phyloP scores from a whole-genome alignment of 2,113 vertebrate species.

The Puffinus mauretanicus region DNA sequence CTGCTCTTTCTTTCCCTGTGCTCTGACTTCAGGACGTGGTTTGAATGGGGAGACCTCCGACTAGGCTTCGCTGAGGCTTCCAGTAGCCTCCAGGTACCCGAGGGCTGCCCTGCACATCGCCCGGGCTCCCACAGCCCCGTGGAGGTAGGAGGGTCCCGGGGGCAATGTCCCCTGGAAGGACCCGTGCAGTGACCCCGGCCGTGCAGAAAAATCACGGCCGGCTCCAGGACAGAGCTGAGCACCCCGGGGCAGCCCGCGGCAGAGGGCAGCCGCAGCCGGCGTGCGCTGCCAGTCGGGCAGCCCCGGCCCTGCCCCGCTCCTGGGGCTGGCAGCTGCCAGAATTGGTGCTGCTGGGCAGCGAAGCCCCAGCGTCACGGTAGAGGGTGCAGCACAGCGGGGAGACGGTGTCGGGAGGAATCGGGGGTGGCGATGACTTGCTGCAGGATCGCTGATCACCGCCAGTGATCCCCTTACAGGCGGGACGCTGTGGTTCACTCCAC shows the following conservation, averaged over 20 bases:
- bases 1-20: not conserved
- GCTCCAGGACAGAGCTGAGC: not conserved
- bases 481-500: not conserved
- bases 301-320: not conserved
- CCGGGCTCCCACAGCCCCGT: not conserved
- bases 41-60: not conserved
- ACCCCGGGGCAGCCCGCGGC: not conserved
- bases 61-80: not conserved
- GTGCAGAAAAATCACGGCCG: rapidly evolving
- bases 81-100: not conserved
- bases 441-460: not conserved
- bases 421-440: not conserved
- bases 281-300: too few species aligned
- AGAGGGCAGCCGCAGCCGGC: not conserved
- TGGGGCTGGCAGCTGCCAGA: not conserved
- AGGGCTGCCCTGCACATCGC: not conserved
- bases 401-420: rapidly evolving
- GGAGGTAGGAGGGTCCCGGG: not conserved
- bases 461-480: not conserved
- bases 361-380: not conserved
- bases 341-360: not conserved
- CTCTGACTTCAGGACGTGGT: not conserved
- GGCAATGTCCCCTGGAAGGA: not conserved
- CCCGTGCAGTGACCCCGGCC: rapidly evolving
- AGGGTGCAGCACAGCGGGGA: not conserved